A percentile compares a stretch with the other conserved stretches of the same genome.
Conservation (phyloP, 2,113 vertebrate genomes). For the Pleuronectes platessa region DNA sequence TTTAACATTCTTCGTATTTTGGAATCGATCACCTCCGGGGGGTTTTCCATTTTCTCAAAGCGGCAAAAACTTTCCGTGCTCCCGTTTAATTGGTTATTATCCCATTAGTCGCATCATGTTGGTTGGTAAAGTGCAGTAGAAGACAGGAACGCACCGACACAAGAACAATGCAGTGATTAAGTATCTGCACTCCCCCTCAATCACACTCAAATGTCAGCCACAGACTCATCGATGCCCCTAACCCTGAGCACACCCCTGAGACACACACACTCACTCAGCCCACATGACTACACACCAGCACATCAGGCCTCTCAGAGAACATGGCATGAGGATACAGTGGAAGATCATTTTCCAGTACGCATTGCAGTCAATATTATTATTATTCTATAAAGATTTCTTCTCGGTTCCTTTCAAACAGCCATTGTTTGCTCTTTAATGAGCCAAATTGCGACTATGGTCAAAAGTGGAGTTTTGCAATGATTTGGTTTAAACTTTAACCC, state of each 20-base stretch:
- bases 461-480: neutral
- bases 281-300: conserved; percentile 51
- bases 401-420: neutral
- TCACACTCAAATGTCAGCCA: conserved; percentile 75
- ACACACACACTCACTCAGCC: conserved; percentile 50
- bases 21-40: conserved; percentile 44
- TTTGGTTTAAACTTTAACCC: neutral
- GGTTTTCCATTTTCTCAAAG: conserved; percentile 39
- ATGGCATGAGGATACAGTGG: neutral
- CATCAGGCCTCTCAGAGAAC: conserved; percentile 20
- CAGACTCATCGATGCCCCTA: conserved; percentile 70
- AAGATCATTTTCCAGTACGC: conserved; percentile 32
- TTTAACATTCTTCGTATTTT: conserved; percentile 30
- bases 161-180: conserved; percentile 74
- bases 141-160: conserved; percentile 56
- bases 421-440: neutral
- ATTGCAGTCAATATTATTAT: neutral
- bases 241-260: conserved; percentile 63
- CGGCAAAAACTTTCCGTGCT: conserved; percentile 33
- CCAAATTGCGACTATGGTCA: neutral
- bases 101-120: conserved; percentile 54
- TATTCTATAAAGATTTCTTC: neutral
- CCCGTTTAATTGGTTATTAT: conserved; percentile 68
- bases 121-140: conserved; percentile 53
- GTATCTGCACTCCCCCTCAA: conserved; percentile 64